Base-by-base conservation (phyloP, 2,888 invertebrate species). In the Melanophora roralis region DNA sequence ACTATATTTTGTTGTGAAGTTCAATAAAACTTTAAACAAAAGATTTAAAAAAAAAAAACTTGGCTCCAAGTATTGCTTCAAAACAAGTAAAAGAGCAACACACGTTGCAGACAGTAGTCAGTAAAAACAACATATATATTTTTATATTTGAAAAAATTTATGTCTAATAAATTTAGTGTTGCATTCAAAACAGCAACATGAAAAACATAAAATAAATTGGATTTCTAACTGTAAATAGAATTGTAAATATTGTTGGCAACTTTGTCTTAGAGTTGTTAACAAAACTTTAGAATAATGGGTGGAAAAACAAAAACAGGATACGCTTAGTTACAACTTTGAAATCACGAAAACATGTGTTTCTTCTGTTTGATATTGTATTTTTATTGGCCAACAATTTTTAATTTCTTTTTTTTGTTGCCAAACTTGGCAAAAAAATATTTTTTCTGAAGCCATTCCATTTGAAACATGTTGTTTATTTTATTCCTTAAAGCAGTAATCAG, bases 161-260 rank as follows among this genome's bases (percentile, higher is more conserved):
- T 53, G 7, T 38, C 1, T 4, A 23, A 19, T 36, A 27, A 23
- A 19, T 36, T 59, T 55, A 51, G 34, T 72, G 27, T 32, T 9
- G 43, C 53, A 53, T 6, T 59, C 11, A 16, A 2, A 19, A 45
- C 7, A 45, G 9, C 16, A 45, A 45, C 21, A 71, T 8, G 67
- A 23, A 5, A 32, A 6, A 62, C 23, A 62, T 53, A 43, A 49
- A 71, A 43, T 72, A 67, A 74, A 59, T 53, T 71, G 32, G 14
- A 21, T 14, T 74, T 55, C 14, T 27, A 43, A 40, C 75, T 72
- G 75, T 55, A 72, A 77, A 49, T 72, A 55, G 43, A 55, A 72
- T 72, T 76, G 72, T 68, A 62, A 51, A 68, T 43, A 68, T 49
- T 72, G 62, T 72, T 80, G 80, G 38, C 71, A 76, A 80, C 67